Evolutionary conservation across 2,888 invertebrate species (phyloP).

Genomic region (Pristionchus japonicus): DNA sequence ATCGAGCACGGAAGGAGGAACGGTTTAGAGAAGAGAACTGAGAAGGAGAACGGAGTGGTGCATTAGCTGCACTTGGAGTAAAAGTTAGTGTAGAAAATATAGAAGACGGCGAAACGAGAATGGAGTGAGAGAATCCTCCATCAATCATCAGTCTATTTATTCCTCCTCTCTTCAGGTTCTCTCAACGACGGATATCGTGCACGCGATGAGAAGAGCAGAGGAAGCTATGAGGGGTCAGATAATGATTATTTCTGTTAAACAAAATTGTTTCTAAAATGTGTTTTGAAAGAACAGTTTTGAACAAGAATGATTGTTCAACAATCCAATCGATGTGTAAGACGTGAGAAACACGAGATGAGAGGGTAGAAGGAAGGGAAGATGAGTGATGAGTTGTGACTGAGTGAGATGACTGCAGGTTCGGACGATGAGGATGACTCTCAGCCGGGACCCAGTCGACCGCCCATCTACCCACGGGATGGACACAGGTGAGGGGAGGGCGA

Average conservation of each 20-base stretch:
- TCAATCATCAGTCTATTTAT: not conserved
- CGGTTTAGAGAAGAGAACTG: not conserved
- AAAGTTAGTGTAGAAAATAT: not conserved
- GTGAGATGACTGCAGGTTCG: slow-evolving; percentile 19
- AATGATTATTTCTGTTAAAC: no score
- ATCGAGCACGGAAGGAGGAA: not conserved
- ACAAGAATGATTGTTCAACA: not conserved
- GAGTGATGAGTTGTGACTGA: not conserved
- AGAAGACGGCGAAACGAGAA: not conserved
- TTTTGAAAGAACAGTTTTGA: no score
- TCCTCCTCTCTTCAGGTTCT: not conserved
- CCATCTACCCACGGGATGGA: slow-evolving; percentile 26
- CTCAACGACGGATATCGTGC: slow-evolving; percentile 31
- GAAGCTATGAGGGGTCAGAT: not conserved
- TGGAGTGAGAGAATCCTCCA: not conserved
- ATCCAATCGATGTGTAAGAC: not conserved
- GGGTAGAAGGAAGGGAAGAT: not conserved
- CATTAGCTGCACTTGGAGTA: not conserved
- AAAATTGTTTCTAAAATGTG: no score
- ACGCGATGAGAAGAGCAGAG: slow-evolving; percentile 41
- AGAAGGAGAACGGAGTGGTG: not conserved
- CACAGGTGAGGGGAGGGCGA: not conserved
- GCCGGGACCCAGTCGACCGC: slow-evolving; percentile 42
- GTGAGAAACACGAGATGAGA: not conserved
- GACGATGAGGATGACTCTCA: slow-evolving; percentile 15